Conservation (phyloP, 1,140 invertebrate species). For the Drosophila athabasca region DNA sequence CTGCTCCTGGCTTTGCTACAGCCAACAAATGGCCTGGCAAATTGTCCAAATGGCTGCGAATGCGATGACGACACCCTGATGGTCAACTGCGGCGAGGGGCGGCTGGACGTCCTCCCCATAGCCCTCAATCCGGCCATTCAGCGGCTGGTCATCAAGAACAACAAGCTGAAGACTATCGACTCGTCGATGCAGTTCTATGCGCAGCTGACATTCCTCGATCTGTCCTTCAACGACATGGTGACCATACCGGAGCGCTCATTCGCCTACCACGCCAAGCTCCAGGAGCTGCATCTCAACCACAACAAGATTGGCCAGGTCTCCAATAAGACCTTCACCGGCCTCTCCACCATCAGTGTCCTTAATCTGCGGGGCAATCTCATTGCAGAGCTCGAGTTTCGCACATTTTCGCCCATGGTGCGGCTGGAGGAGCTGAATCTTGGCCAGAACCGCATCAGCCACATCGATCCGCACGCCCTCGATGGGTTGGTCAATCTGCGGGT, state of each 20-base stretch:
- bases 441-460: conserved; percentile 92
- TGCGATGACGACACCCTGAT: conserved; percentile 95
- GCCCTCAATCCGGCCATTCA: conserved; percentile 95
- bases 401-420: conserved; percentile 90
- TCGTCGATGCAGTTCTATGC: conserved; percentile 94
- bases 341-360: conserved; percentile 90
- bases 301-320: conserved; percentile 92
- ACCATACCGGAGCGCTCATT: conserved; percentile 91
- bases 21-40: conserved; percentile 82
- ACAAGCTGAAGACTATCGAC: conserved; percentile 93
- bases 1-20: conserved; percentile 18
- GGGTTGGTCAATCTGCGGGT: conserved; percentile 90
- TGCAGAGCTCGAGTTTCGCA: conserved; percentile 89
- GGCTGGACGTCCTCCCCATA: conserved; percentile 94
- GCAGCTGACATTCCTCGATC: conserved; percentile 91
- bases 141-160: conserved; percentile 91
- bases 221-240: conserved; percentile 92
- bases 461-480: conserved; percentile 91
- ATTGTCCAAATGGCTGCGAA: conserved; percentile 91
- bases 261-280: conserved; percentile 90
- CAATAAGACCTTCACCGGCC: conserved; percentile 91
- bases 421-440: conserved; percentile 94
- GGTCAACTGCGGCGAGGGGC: conserved; percentile 93
- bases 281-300: conserved; percentile 92
- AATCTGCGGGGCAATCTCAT: conserved; percentile 93